Percentiles rank a stretch among this genome's conserved stretches.
phyloP scores from a whole-genome alignment of 1,140 invertebrate genomes.

The Meloidogyne floridensis region DNA sequence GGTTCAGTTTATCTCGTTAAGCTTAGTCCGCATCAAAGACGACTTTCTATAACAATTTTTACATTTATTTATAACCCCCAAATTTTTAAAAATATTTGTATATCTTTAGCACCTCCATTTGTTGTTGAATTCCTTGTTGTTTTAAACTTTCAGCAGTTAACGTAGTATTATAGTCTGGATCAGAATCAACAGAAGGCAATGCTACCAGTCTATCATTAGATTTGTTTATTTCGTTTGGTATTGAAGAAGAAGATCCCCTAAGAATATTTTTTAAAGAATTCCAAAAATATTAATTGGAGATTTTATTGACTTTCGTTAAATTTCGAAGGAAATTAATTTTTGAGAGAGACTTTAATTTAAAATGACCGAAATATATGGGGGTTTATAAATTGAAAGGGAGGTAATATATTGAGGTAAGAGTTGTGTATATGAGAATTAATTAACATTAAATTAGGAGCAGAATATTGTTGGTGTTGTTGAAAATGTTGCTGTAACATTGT shows the following conservation, averaged over 20 bases:
- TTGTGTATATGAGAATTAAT: background rate
- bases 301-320: too few relatives aligned
- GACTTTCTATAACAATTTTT: too few relatives aligned
- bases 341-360: too few relatives aligned
- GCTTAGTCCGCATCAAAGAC: too few relatives aligned
- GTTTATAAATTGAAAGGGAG: slow-evolving; percentile 17
- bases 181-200: slow-evolving; percentile 42
- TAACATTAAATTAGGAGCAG: slow-evolving; percentile 14
- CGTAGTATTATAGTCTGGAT: slow-evolving; percentile 64
- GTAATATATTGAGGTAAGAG: background rate
- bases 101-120: slow-evolving; percentile 3
- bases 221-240: background rate
- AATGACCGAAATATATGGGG: background rate
- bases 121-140: slow-evolving; percentile 14
- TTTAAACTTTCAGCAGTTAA: slow-evolving; percentile 56
- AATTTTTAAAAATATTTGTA: too few relatives aligned
- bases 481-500: background rate
- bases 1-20: too few relatives aligned
- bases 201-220: background rate
- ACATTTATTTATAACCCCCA: too few relatives aligned
- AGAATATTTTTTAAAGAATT: slow-evolving; percentile 14
- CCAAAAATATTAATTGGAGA: background rate
- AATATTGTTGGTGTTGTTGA: slow-evolving; percentile 19
- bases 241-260: background rate
- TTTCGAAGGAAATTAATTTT: too few relatives aligned